Base-by-base conservation (phyloP, 2,113 vertebrate genomes). In the Gopherus evgoodei region DNA sequence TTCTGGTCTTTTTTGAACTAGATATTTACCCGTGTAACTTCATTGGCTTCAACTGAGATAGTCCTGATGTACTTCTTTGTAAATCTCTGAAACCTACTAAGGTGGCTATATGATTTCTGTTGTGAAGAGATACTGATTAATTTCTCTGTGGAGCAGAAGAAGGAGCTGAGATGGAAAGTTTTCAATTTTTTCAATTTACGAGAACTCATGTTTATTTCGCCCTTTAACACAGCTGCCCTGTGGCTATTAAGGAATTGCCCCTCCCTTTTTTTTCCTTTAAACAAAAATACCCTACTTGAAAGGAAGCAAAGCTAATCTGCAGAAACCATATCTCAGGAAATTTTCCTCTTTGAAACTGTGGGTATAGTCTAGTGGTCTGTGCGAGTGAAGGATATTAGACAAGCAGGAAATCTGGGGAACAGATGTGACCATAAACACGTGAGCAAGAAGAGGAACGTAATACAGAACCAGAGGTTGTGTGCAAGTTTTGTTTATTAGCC, bases 261-360 rank as follows among this genome's bases (percentile, higher is more conserved):
- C 44, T 8, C 44, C 47, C 47, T 17, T 29, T 11, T 86, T 87
- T n/a, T 50, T 2, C 62, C 93, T 88, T 59, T 44, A 86, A 88
- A 93, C 89, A 62, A 94, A 91, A 93, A 42, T 24, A 87, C 57
- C 84, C 88, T 17, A 90, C 86, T 90, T 91, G 47, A 44, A 87
- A 80, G 91, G 88, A 86, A 84, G 62, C 31, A 69, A 69, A 69
- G n/a, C 31, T 35, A 69, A 69, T 69, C 62, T 69, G 62, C 35
- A 69, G 62, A n/a, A n/a, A 69, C 35, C 16, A n/a, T 35, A 69
- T 69, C 62, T n/a, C 62, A 69, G 31, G 62, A 69, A 69, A 69
- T n/a, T n/a, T n/a, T 69, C 35, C 16, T n/a, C 31, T 19, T 69
- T 69, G 62, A 35, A 69, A 69, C 31, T 69, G 35, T 69, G 62